A percentile compares a stretch with the other conserved stretches of the same genome.
These are phyloP conservation scores for Hirudo medicinalis DNA, from an alignment of 1,140 invertebrate genomes.

Conservation along the genomic window DNA sequence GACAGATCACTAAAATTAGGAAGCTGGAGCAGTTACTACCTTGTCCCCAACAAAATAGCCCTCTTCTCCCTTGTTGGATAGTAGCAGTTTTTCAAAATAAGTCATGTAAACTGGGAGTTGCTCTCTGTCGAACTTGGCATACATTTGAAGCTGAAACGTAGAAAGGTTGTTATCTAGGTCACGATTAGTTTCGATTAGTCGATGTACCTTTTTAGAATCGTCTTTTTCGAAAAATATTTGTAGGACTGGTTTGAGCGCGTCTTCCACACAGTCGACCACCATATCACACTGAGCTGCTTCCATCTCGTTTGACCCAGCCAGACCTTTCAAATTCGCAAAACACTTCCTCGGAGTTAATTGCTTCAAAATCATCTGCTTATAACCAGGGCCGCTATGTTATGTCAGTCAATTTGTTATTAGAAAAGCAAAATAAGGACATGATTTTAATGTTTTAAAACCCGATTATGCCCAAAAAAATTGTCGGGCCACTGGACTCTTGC, in stretches of 20 bases:
- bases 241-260: slow-evolving; percentile 10
- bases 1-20: too few species aligned
- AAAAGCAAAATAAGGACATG: too few species aligned
- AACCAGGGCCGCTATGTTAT: too few species aligned
- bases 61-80: slow-evolving; percentile 22
- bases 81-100: slow-evolving; percentile 26
- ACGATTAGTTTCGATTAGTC: background rate
- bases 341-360: too few species aligned
- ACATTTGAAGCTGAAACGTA: slow-evolving; percentile 21
- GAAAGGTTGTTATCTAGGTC: background rate
- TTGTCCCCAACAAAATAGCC: slow-evolving; percentile 27
- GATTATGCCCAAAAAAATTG: too few species aligned
- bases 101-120: slow-evolving; percentile 21
- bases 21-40: slow-evolving; percentile 12
- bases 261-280: slow-evolving; percentile 20
- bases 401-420: too few species aligned
- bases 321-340: slow-evolving; percentile 16
- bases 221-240: slow-evolving; percentile 21
- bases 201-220: slow-evolving; percentile 26
- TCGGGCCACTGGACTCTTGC: too few species aligned
- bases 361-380: too few species aligned
- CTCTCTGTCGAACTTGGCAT: slow-evolving; percentile 24
- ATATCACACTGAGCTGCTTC: slow-evolving; percentile 21
- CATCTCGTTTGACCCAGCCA: slow-evolving; percentile 19
- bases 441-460: too few species aligned